Evolutionary conservation across 2,113 vertebrate genomes (phyloP), one percentile per base, ranked within the genome.

Genomic region (Engystomops pustulosus): DNA sequence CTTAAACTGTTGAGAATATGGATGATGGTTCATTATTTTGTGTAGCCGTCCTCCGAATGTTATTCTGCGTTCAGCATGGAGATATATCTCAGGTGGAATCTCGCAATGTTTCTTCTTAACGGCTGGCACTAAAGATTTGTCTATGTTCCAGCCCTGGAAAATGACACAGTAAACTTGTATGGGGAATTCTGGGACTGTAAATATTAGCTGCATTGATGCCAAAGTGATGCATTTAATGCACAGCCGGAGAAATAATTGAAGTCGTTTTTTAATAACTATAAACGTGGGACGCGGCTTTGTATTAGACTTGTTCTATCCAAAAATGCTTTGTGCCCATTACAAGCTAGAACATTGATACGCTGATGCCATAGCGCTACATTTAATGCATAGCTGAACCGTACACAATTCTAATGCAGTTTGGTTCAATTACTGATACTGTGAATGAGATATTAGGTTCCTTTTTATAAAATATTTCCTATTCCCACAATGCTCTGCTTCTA

Each of bases 21-120:
- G 68, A 69, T 41, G 36, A 82, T 72, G 10, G n/a, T 60, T 81
- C 47, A 80, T 80, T 80, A 55, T 80, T 70, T 81, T 34, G 65
- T 81, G 45, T 71, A 76, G 14, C 34, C 34, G 23, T 71, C 32
- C 80, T 81, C 23, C 67, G 79, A 45, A 67, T 47, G 65, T 68
- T 69, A 70, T 49, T 81, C 45, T 80, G 49, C 10, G 58, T 53
- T 69, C 32, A 76, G 45, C 47, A 70, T 47, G 65, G 62, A 79
- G 58, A 51, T 49, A 69, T 81, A 70, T 81, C 45, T 34, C 65
- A 49, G 44, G 47, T 32, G 27, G 27, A 34, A 76, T 53, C 44
- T 34, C 10, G 72, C 72, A 76, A 49, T 69, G 18, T 51, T 69
- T 70, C 12, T 53, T 51, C 49, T 80, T 80, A 80, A 79, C 51